Conservation (phyloP, 2,113 vertebrate genomes). For the Arothron firmamentum region DNA sequence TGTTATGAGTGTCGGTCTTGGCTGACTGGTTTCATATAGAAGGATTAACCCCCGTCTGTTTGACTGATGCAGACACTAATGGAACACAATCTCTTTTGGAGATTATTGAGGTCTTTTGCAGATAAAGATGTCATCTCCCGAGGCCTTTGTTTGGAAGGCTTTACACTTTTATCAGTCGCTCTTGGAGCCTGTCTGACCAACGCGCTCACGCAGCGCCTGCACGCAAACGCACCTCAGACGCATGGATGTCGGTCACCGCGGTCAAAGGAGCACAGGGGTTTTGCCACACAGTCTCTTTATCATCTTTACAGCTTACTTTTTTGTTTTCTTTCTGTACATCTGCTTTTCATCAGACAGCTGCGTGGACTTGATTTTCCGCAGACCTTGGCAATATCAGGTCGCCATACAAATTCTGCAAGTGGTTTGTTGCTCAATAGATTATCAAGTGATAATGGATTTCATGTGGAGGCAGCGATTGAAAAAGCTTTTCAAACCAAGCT, state of each 20-base stretch:
- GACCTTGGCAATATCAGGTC: conserved; percentile 39
- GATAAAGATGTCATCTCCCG: conserved; percentile 51
- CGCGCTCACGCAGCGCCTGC: conserved; percentile 29
- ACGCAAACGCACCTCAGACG: conserved; percentile 23
- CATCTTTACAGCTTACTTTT: conserved; percentile 46
- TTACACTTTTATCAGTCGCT: conserved; percentile 58
- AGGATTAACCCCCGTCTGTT: conserved; percentile 16
- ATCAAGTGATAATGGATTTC: conserved; percentile 53
- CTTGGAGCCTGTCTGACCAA: conserved; percentile 40
- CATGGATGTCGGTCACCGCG: conserved; percentile 31
- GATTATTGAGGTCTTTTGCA: conserved; percentile 35
- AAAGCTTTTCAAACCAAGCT: conserved; percentile 21
- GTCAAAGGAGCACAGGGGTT: conserved; percentile 21
- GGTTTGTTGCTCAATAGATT: conserved; percentile 39
- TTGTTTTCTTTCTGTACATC: conserved; percentile 48
- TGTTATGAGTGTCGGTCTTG: neutral
- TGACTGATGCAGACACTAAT: conserved; percentile 30
- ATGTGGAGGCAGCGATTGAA: conserved; percentile 34
- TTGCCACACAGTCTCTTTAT: conserved; percentile 42
- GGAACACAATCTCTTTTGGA: conserved; percentile 43
- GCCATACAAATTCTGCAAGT: conserved; percentile 34
- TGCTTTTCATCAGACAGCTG: conserved; percentile 51
- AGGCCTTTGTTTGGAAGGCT: conserved; percentile 53
- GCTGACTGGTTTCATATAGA: neutral
- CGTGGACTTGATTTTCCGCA: conserved; percentile 40